Evolutionary conservation across 2,888 invertebrate species (phyloP), one percentile per base, ranked within the genome.

Genomic region (Lasioglossum calceatum): DNA sequence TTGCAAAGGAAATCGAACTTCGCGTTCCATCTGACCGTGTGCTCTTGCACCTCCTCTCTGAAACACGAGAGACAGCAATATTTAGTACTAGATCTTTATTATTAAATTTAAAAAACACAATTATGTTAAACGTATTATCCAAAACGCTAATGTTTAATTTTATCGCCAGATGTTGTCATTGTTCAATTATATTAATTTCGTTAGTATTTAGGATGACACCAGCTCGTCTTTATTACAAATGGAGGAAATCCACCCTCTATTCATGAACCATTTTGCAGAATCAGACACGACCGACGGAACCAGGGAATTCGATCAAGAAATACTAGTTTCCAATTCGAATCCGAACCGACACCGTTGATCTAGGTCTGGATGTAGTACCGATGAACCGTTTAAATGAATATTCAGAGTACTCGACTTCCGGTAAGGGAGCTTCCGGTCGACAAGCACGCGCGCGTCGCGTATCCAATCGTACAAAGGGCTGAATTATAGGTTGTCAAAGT

Each of bases 1-100:
- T 99, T 99, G 96, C 99, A 99, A 89, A 97, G 97, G 96, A 99
- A 99, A 93, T 97, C 97, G 96, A 99, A 99, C 93, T 97, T 97
- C 86, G 98, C 97, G 95, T 97, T 97, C 99, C 99, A 99, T 95
- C 97, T 97, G 93, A 99, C 99, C 91, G 98, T 97, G 96, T 99
- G 99, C 95, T 99, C 98, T 92, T 97, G 97, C 88, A 99, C 99
- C 96, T 99, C 99, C 96, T 98, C 98, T 94, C 99, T 99, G 96
- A 14, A 96, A 89, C 82, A 64, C 32, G 7, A 16, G 76, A 67
- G 70, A 77, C 54, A 82, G 32, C 36, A 4, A 67, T 23, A 36
- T 23, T 64, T 27, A 61, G 8, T 61, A 61, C 12, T 4, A 61
- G 14, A 27, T 12, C 27, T 10, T 27, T 14, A 1, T 12, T 58